phyloP scores from a whole-genome alignment of 2,888 invertebrate species.

The Bellardia pandia region DNA sequence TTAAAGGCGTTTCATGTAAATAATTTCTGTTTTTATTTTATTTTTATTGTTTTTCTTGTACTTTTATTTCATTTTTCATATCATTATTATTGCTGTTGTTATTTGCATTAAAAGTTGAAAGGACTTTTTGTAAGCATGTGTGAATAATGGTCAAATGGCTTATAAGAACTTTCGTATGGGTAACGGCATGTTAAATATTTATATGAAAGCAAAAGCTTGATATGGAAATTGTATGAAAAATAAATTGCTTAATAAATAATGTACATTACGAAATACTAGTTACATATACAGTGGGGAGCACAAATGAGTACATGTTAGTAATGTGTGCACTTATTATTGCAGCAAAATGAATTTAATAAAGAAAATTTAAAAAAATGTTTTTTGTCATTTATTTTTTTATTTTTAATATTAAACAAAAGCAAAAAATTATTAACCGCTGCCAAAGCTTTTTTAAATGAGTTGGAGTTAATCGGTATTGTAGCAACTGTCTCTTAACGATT shows the following conservation, averaged over 20 bases:
- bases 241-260: not conserved
- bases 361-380: no score
- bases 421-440: no score
- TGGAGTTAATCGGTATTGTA: no score
- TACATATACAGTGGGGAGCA: no score
- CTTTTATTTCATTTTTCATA: conserved; percentile 10
- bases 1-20: conserved; percentile 34
- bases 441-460: no score
- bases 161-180: conserved; percentile 14
- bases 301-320: no score
- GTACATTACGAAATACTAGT: not conserved
- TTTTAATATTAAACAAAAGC: no score
- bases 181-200: conserved; percentile 9
- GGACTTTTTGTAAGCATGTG: conserved; percentile 36
- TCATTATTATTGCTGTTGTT: conserved; percentile 5
- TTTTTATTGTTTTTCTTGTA: not conserved
- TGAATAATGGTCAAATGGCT: conserved; percentile 49
- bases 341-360: no score
- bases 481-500: no score
- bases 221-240: not conserved
- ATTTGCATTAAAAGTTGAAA: conserved; percentile 37
- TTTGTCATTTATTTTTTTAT: no score
- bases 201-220: not conserved
- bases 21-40: conserved; percentile 5
- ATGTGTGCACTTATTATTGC: no score